phyloP scores from a whole-genome alignment of 1,140 invertebrate species.

The Bombus confusus region DNA sequence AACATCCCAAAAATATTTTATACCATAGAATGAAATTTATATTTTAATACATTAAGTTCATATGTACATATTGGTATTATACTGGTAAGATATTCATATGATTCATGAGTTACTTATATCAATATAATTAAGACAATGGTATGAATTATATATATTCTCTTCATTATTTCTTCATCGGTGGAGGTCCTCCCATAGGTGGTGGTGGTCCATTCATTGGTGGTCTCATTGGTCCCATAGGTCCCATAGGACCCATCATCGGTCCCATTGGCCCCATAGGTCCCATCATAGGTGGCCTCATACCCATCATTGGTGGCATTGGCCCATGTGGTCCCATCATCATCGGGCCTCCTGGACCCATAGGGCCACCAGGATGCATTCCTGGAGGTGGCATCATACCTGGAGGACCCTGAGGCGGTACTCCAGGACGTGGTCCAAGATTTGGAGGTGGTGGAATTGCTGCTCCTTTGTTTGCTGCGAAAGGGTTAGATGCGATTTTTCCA shows the following conservation, averaged over 20 bases:
- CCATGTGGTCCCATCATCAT: slow-evolving; percentile 91
- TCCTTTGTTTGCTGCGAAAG: slow-evolving; percentile 89
- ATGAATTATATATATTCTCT: neutral
- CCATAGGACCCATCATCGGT: slow-evolving; percentile 88
- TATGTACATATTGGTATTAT: slow-evolving; percentile 3
- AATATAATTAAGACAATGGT: neutral
- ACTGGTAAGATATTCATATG: neutral
- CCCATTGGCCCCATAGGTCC: slow-evolving; percentile 89
- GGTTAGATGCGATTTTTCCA: slow-evolving; percentile 96
- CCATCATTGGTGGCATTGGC: slow-evolving; percentile 92
- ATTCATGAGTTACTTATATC: neutral
- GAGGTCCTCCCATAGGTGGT: slow-evolving; percentile 76
- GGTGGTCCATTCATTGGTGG: slow-evolving; percentile 87
- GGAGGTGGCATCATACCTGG: slow-evolving; percentile 88
- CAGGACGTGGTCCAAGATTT: slow-evolving; percentile 85
- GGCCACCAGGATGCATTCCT: slow-evolving; percentile 81
- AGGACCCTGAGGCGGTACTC: slow-evolving; percentile 82
- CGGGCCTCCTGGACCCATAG: slow-evolving; percentile 85
- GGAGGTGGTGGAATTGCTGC: slow-evolving; percentile 89
- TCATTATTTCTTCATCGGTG: slow-evolving; percentile 83
- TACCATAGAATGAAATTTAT: neutral
- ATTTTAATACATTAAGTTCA: neutral
- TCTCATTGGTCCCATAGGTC: slow-evolving; percentile 84
- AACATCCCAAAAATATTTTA: neutral
- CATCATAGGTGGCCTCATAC: slow-evolving; percentile 89